A percentile compares a stretch with the other conserved stretches of the same genome.
Conservation (phyloP, 2,113 vertebrate genomes). For the Mastomys natalensis region DNA sequence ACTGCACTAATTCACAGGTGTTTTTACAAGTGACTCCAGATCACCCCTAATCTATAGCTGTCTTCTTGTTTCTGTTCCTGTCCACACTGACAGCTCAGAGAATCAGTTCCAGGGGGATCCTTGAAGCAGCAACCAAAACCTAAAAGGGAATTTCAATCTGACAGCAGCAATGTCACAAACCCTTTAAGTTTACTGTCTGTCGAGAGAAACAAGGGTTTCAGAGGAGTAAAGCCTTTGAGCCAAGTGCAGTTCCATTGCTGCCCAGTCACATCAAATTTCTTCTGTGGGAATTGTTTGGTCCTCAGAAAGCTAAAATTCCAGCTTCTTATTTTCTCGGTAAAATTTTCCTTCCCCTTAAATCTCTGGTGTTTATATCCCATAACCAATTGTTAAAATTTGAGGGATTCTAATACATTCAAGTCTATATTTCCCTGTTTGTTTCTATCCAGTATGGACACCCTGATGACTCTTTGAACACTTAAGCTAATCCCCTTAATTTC, state of each 20-base stretch:
- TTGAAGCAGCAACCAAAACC: not conserved
- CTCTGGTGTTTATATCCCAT: not conserved
- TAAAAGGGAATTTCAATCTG: conserved; percentile 28
- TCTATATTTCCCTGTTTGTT: not conserved
- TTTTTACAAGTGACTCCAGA: not conserved
- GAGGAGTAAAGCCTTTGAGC: not conserved
- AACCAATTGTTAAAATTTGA: not conserved
- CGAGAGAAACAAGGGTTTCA: not conserved
- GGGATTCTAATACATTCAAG: not conserved
- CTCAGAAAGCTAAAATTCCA: not conserved
- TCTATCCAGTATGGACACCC: not conserved
- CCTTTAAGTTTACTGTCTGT: not conserved
- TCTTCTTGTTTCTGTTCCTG: not conserved
- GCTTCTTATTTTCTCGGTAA: not conserved
- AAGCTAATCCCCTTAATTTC: not conserved
- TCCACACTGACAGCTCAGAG: not conserved
- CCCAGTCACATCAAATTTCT: not conserved
- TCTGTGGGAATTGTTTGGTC: not conserved
- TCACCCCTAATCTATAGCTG: not conserved
- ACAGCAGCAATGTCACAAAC: not conserved
- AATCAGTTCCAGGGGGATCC: not conserved
- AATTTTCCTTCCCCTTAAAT: not conserved
- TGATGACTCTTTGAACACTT: not conserved
- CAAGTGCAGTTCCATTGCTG: not conserved
- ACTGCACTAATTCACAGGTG: not conserved